Evolutionary conservation across 64 coral and sea anemone genomes (phyloP).

Genomic region (Montipora cactus): DNA sequence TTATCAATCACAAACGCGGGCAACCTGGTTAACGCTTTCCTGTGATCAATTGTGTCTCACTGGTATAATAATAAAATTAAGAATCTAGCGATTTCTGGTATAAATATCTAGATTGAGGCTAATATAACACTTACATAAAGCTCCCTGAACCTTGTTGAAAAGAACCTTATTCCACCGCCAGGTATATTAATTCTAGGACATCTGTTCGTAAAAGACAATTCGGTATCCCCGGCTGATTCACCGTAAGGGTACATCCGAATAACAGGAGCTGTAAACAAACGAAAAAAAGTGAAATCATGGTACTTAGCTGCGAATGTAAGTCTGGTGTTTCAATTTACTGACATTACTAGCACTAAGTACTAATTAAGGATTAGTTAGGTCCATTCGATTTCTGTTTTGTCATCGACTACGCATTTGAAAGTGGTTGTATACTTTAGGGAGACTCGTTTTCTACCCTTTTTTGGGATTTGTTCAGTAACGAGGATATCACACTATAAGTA

Average conservation of each 20-base stretch:
- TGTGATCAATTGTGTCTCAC: neutral
- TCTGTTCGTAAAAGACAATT: neutral
- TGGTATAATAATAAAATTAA: neutral
- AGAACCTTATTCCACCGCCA: neutral
- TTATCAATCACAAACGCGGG: too few relatives aligned
- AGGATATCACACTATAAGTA: too few relatives aligned
- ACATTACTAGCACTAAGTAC: too few relatives aligned
- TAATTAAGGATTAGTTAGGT: too few relatives aligned
- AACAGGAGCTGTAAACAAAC: neutral
- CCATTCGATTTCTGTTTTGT: too few relatives aligned
- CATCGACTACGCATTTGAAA: too few relatives aligned
- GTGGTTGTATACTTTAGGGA: too few relatives aligned
- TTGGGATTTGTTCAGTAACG: too few relatives aligned
- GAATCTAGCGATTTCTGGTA: neutral
- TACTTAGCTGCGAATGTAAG: too few relatives aligned
- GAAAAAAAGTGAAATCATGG: neutral
- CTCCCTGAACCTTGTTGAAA: neutral
- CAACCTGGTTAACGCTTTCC: too few relatives aligned
- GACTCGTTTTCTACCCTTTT: too few relatives aligned
- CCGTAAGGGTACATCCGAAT: conserved; percentile 6
- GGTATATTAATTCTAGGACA: neutral
- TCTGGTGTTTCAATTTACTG: too few relatives aligned
- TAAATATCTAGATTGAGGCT: neutral
- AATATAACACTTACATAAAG: neutral
- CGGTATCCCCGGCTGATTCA: neutral